Base-by-base conservation (phyloP, 1,140 invertebrate genomes). In the Halesus radiatus region DNA sequence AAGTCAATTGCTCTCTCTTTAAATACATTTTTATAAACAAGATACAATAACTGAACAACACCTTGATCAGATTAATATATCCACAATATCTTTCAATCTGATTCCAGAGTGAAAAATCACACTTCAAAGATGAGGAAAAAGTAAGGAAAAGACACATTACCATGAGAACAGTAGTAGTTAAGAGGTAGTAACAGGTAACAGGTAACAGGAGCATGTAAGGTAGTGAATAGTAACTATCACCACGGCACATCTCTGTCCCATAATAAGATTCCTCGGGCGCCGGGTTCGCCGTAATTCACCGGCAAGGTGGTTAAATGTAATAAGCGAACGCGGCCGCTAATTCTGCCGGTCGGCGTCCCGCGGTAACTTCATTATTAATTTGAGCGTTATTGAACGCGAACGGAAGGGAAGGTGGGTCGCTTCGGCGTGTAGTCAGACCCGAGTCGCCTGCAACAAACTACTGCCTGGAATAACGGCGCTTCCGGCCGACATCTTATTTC, bases 361-460 rank as follows among this genome's bases (percentile, higher is more conserved):
- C 50, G 68, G 52, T 79, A 79, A 79, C 52, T 60, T 79, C 77
- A 79, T 79, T 79, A 79, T 79, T 73, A 73, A 79, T 79, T 79
- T 72, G 77, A 79, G 77, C 77, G 73, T 79, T 79, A 79, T 79
- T 79, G 77, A 79, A 72, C 77, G 29, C 23, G 77, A 52, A 29
- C 22, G 52, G 66, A 60, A 62, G 37, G 52, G 15, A 72, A 20
- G 15, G 10, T 13, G 50, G 62, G 50, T 77, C 18, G 20, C 62
- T 76, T 1, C 54, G 23, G 37, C n/a, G 10, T 32, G 62, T 32
- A 66, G 62, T 68, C 62, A 53, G 16, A 45, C 37, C 37, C 37
- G 8, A 13, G 37, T 45, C 37, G 37, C 37, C 76, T 52, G 20
- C 8, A 62, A 72, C 37, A 32, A 32, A 45, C 37, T 45, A 1